Base-by-base conservation (phyloP, 2,888 invertebrate genomes). In the Flexamia atlantica region DNA sequence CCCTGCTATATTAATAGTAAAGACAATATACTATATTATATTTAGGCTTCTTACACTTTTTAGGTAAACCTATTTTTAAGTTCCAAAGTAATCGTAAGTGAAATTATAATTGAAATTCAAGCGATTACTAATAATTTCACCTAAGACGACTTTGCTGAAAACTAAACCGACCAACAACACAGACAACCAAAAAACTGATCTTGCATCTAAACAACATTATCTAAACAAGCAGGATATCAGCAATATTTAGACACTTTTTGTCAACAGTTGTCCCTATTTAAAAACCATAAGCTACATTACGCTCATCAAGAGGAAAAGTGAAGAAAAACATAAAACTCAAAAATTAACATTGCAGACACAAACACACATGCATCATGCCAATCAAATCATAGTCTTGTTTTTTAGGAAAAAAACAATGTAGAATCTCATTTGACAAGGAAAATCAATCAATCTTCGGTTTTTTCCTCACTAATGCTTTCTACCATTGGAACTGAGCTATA, bases 181-280 rank as follows among this genome's bases (percentile, higher is more conserved):
- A 42, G 81, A n/a, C n/a, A 23, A 53, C 23, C 14, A 74, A 74
- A 42, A 36, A 30, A 42, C 7, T 36, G 9, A 46, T 53, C 5
- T 53, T 74, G 53, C 74, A 74, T 23, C 36, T 72, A 83, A 50
- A 74, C 74, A 83, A 83, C 12, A 46, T 46, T 28, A 25, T n/a
- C 76, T 76, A 76, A 12, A 76, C 76, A 50, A 70, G 40, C 7
- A n/a, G 28, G 28, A 28, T 23, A 12, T 17, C 2, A 50, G 5
- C 42, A 76, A 23, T 42, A 12, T 10, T 9, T 40, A 40, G 76
- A 76, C 76, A 76, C 40, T 40, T 40, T 60, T 36, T 36, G n/a
- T 42, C 81, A 68, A 81, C 25, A 46, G 81, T 81, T 46, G 81
- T 68, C 68, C 81, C 81, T 81, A 60, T 25, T n/a, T 81, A 68